Evolutionary conservation across 2,797 vertebrate genomes (phyloP).

Genomic region (Poecilia gillii): DNA sequence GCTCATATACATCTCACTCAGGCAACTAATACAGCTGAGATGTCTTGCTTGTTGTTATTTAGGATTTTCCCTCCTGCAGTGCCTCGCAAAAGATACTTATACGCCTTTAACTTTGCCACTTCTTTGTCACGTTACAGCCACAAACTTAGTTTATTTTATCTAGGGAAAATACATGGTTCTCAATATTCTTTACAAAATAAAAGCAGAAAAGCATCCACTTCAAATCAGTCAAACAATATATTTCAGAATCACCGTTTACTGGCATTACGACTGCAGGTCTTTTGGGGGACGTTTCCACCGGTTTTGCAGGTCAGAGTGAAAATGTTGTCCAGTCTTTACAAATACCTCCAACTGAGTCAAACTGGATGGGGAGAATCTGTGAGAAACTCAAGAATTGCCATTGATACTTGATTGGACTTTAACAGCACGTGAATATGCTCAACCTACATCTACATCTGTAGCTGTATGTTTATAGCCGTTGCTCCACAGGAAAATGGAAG

Average conservation of each 20-base stretch:
- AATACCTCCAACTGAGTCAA: background rate
- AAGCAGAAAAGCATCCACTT: background rate
- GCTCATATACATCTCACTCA: conserved; percentile 37
- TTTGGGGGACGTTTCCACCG: background rate
- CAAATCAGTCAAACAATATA: no score
- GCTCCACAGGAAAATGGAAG: background rate
- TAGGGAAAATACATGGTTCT: background rate
- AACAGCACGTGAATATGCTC: background rate
- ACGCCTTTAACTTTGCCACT: background rate
- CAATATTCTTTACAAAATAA: background rate
- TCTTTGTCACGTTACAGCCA: background rate
- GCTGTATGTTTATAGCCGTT: background rate
- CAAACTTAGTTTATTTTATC: background rate
- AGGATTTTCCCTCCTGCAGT: conserved; percentile 27
- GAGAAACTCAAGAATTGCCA: background rate
- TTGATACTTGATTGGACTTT: background rate
- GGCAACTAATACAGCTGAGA: conserved; percentile 38
- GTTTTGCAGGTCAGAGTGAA: background rate
- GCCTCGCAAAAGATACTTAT: background rate
- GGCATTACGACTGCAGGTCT: background rate
- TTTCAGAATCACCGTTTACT: background rate
- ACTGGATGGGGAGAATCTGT: background rate
- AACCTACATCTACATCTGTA: background rate
- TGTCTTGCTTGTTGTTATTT: conserved; percentile 34
- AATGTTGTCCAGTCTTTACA: background rate